Base-by-base conservation (phyloP, 2,113 vertebrate genomes). In the Noctilio leporinus region DNA sequence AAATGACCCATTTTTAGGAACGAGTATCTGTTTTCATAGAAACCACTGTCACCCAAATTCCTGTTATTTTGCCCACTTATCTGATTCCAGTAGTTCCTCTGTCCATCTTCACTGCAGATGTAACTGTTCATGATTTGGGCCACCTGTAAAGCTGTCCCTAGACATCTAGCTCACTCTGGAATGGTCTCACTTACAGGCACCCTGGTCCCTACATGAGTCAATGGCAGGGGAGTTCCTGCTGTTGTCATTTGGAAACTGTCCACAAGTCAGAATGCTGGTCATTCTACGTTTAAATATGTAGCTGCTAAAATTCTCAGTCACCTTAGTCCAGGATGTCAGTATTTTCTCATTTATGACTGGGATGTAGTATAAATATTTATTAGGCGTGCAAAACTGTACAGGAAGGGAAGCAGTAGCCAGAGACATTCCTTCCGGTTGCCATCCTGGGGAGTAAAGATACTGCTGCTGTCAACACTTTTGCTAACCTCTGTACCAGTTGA, bases 61-160 rank as follows among this genome's bases (percentile, higher is more conserved):
- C 0, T 22, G 7, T 35, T 35, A 24, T 59, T 85, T 82, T 92
- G 55, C 9, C 76, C 45, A n/a, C 2, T 2, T 22, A 15, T 12
- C 62, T 9, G 30, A 81, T 10, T 72, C 76, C 47, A 70, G 53
- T 22, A 33, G 35, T 15, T 81, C 20, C 11, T 45, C 35, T 83
- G 24, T 49, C 20, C 14, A 9, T 3, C 7, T 19, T 90, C 30
- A 11, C 16, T 40, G 43, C n/a, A 57, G 69, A 43, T 62, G 33
- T n/a, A 33, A 33, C 51, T 5, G 1, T 51, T 86, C 17, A 38
- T 51, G 10, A 7, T 2, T 15, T 30, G 17, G 33, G 11, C 0
- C 70, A 12, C 24, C n/a, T 30, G 12, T 0, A 83, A 85, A 57
- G 35, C n/a, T 22, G 17, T 10, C 14, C 28, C 0, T 0, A 0